Evolutionary conservation across 2,113 vertebrate species (phyloP), one percentile per base, ranked within the genome.

Genomic region (Pleuronectes platessa): DNA sequence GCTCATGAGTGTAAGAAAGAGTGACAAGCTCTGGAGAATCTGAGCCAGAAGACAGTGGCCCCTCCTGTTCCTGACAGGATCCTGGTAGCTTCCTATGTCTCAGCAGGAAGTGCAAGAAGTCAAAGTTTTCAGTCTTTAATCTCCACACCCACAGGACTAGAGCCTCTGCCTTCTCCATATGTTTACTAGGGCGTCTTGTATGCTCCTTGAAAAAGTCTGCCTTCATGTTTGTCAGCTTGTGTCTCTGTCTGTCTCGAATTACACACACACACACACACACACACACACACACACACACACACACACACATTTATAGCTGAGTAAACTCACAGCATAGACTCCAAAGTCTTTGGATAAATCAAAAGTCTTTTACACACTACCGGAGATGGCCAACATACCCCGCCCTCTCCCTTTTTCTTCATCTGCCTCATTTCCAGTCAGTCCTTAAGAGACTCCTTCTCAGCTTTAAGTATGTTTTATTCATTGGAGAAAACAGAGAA

Each of bases 51-150:
- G 75, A 71, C 85, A 23, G 18, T 47, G 58, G 70, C 77, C 47
- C 91, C 84, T 90, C 92, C 84, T 75, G 73, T 93, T 94, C 94
- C 92, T 92, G 87, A 92, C 92, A 91, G 92, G 93, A 94, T 92
- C 88, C 70, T 84, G 73, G 88, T 77, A 61, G 86, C 90, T 93
- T 94, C 92, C 93, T 91, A 68, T 91, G 89, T 93, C 90, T 93
- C 86, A 92, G 86, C 85, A 93, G 92, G 93, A 94, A 94, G 90
- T 87, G 79, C 87, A 88, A 88, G 74, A 89, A 92, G 81, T 93
- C 84, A 90, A 71, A 86, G 68, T 88, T 79, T 71, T 90, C 61
- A 70, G 77, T 74, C 84, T 89, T 84, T 86, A 78, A 85, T 83
- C 77, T 74, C 67, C 71, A 88, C 82, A 31, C 79, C 82, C 88